Percentiles rank a stretch among this genome's conserved stretches.
Evolutionary conservation across 2,888 invertebrate genomes (phyloP).

Genomic region (Caenorhabditis sp.): DNA sequence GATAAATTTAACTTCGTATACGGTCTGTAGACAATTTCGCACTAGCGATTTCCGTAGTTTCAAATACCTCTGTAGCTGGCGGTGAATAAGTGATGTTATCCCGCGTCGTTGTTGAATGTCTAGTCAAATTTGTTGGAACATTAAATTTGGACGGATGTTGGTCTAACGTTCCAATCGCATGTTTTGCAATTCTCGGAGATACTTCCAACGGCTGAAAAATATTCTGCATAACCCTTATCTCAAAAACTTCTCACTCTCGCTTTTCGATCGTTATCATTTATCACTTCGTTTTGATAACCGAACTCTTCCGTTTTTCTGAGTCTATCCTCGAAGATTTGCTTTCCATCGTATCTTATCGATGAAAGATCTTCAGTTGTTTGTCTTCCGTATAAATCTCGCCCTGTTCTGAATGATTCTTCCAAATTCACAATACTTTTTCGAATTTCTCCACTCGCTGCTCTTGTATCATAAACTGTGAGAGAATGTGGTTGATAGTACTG

Average conservation of each 20-base stretch:
- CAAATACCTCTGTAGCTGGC: slow-evolving; percentile 22
- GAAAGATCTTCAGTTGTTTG: slow-evolving; percentile 24
- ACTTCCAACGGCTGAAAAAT: background rate
- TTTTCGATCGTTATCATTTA: background rate
- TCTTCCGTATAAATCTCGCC: slow-evolving; percentile 22
- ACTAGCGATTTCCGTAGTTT: too few species aligned
- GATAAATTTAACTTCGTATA: too few species aligned
- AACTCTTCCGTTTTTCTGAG: background rate
- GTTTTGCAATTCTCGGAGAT: background rate
- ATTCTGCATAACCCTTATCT: background rate
- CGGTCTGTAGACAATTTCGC: too few species aligned
- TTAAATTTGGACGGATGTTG: slow-evolving; percentile 4
- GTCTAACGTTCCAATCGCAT: background rate
- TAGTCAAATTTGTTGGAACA: background rate
- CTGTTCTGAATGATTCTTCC: slow-evolving; percentile 13
- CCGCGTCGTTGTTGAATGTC: background rate
- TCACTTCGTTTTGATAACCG: background rate
- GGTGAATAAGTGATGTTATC: slow-evolving; percentile 20
- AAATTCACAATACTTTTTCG: background rate
- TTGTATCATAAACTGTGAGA: slow-evolving; percentile 6
- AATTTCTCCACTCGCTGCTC: slow-evolving; percentile 23
- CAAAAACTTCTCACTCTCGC: background rate
- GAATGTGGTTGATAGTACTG: background rate
- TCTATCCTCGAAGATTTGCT: background rate
- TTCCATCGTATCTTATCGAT: background rate